Evolutionary conservation across 2,113 vertebrate species (phyloP).

Genomic region (Aythya baeri): DNA sequence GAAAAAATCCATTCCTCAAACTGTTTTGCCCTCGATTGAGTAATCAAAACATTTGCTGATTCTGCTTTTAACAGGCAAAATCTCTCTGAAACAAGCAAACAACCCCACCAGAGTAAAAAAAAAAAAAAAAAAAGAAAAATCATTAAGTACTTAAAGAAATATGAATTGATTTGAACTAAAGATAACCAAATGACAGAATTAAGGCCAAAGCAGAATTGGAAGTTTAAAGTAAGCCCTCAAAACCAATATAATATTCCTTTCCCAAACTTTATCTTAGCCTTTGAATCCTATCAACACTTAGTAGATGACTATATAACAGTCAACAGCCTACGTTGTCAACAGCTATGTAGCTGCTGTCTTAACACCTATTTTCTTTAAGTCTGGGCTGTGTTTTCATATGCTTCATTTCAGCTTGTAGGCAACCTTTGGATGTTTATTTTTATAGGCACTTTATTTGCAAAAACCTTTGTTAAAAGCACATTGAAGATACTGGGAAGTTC

Average conservation of each 20-base stretch:
- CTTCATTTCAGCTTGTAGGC: not conserved
- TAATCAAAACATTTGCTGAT: not conserved
- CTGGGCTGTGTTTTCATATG: not conserved
- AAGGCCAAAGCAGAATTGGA: not conserved
- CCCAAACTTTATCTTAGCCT: not conserved
- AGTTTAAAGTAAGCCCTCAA: not conserved
- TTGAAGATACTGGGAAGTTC: not conserved
- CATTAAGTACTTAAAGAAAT: not conserved
- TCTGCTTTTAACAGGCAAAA: not conserved
- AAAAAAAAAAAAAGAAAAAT: no score
- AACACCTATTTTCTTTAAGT: not conserved
- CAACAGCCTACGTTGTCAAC: no score
- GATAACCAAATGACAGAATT: not conserved
- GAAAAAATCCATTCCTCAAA: not conserved
- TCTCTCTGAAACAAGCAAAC: not conserved
- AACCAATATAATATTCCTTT: not conserved
- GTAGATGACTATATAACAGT: not conserved
- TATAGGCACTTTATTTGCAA: conserved; percentile 22
- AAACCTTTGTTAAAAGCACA: not conserved
- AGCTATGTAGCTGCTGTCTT: not conserved
- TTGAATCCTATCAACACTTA: not conserved
- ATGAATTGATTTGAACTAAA: not conserved
- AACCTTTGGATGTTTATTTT: not conserved
- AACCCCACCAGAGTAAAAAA: not conserved
- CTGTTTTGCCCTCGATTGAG: not conserved